Base-by-base conservation (phyloP, 1,140 invertebrate species). In the Homalodisca vitripennis region DNA sequence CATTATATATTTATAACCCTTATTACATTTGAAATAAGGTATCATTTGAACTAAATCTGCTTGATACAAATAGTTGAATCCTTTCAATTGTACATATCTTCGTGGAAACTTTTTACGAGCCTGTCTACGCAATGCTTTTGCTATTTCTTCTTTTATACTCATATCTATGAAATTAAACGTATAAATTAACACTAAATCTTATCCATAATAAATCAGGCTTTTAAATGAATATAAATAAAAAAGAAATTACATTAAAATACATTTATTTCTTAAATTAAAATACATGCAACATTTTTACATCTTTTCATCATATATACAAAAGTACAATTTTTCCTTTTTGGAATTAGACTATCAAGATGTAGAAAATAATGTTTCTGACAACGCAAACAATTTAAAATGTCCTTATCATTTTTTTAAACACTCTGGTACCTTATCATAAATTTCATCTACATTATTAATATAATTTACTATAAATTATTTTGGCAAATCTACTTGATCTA, bases 361-460 rank as follows among this genome's bases (percentile, higher is more conserved):
- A n/a, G 2, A 64, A 30, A 60, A n/a, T 27, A 60, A 27, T 60
- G 55, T 60, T 60, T 24, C 55, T 12, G 24, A 27, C 55, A 60
- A 27, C 24, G 14, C 48, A 51, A 20, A n/a, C 48, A 20, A 20
- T 51, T 6, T 20, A 51, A 20, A 14, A 51, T 22, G n/a, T 51
- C 48, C 22, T 51, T 3, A 20, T 51, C 48, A n/a, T 51, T 51
- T 51, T 20, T 51, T 51, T 22, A 51, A 51, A 51, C 22, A 22
- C 22, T 51, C 48, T 3, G 48, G 48, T 51, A 51, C 3, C 22
- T 51, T 51, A 51, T 51, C 48, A 51, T 12, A n/a, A 51, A 51
- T 60, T n/a, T 22, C 14, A 14, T 24, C 55, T 27, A 60, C 26
- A 60, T 30, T n/a, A 12, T 60, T 27, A n/a, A 60, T 29, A 60